These are phyloP conservation scores for Hartigia nigra DNA, from an alignment of 2,888 invertebrate species.

Conservation along the genomic window DNA sequence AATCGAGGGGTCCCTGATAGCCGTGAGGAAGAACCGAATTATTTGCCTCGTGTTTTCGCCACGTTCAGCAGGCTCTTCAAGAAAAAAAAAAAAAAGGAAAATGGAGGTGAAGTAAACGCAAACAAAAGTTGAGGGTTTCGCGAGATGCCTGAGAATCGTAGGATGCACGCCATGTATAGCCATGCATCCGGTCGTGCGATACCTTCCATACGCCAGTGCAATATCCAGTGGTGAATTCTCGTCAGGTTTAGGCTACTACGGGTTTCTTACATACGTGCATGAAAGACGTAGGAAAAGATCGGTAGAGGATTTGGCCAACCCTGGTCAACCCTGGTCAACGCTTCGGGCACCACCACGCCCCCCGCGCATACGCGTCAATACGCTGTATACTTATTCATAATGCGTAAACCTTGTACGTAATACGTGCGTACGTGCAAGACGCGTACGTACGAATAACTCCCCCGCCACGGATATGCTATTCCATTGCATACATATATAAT, in stretches of 20 bases:
- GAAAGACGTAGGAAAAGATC: conserved; percentile 11
- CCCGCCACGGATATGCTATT: conserved; percentile 48
- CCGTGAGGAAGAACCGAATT: conserved; percentile 21
- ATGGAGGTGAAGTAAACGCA: neutral
- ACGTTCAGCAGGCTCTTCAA: neutral
- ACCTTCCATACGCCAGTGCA: too few relatives aligned
- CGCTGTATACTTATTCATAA: conserved; percentile 57
- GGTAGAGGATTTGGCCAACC: conserved; percentile 36
- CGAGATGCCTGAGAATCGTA: neutral
- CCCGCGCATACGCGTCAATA: conserved; percentile 50
- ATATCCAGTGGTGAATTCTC: neutral
- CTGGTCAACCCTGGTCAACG: conserved; percentile 44
- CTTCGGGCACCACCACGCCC: conserved; percentile 56
- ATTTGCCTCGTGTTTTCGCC: conserved; percentile 19
- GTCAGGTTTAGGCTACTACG: neutral
- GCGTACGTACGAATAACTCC: conserved; percentile 35
- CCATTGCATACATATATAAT: conserved; percentile 58
- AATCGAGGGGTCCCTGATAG: neutral
- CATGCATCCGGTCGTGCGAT: neutral
- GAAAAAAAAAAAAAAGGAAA: neutral
- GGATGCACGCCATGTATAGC: neutral
- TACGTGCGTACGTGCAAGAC: conserved; percentile 18
- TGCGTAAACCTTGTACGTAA: conserved; percentile 38
- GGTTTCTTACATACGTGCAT: neutral
- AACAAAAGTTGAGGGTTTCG: neutral